These are phyloP conservation scores for Noturus placidus DNA, from an alignment of 2,113 vertebrate genomes.

Conservation along the genomic window DNA sequence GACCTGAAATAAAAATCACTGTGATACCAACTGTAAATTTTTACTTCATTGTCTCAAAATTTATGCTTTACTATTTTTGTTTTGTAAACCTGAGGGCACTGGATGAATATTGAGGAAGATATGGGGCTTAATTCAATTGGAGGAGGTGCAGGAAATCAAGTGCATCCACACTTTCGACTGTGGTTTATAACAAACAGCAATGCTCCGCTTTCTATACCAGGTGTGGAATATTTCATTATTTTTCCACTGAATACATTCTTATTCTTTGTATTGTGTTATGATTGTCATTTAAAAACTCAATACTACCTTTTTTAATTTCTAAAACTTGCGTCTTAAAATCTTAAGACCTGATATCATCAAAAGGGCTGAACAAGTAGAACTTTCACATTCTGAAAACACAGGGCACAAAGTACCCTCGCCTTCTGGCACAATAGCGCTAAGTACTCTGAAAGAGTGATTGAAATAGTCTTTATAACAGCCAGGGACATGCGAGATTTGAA, in stretches of 20 bases:
- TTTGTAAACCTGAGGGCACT: conserved; percentile 8
- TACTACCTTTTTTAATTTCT: too few relatives aligned
- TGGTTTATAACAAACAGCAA: conserved; percentile 75
- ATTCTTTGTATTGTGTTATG: neutral
- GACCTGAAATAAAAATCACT: neutral
- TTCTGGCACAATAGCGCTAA: too few relatives aligned
- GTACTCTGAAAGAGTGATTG: too few relatives aligned
- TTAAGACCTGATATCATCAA: too few relatives aligned
- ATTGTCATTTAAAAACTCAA: neutral
- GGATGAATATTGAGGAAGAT: conserved; percentile 12
- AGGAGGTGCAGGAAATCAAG: neutral
- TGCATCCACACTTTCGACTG: conserved; percentile 72
- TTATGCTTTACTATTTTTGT: neutral
- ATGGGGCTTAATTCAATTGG: too few relatives aligned
- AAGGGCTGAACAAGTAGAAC: too few relatives aligned
- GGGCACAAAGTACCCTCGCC: too few relatives aligned
- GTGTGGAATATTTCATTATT: conserved; percentile 58
- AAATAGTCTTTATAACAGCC: too few relatives aligned
- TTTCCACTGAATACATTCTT: neutral
- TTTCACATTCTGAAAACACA: too few relatives aligned
- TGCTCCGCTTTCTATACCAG: conserved; percentile 67
- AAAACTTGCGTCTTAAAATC: too few relatives aligned
- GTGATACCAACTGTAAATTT: neutral
- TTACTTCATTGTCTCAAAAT: neutral
- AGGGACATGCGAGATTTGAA: too few relatives aligned